Evolutionary conservation across 1,140 invertebrate genomes (phyloP), one percentile per base, ranked within the genome.

Genomic region (Bombus breviceps): DNA sequence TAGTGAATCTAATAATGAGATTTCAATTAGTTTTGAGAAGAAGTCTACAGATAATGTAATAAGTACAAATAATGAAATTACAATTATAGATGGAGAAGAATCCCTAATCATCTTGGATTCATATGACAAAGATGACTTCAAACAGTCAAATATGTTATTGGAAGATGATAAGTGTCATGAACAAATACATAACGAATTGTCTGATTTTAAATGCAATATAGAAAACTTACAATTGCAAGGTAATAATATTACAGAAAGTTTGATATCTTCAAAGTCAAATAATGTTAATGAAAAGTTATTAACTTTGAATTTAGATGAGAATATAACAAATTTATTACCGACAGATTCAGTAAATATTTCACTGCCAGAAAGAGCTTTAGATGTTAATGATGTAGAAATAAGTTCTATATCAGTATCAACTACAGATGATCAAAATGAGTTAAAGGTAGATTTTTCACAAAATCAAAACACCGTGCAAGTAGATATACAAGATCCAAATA

Each of bases 141-240:
- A 66, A 43, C 47, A 43, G 18, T 28, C 82, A 57, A 34, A 39
- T 71, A 10, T 43, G 34, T 32, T 43, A 34, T 32, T 32, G 25
- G 66, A 62, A 32, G 32, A 64, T 12, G 43, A 62, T 59, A 75
- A 62, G 8, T 66, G 34, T 47, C 41, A 69, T 32, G 53, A 86
- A 47, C n/a, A 62, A 25, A 39, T 32, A 3, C 75, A 62, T 34
- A 22, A 69, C 0, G 77, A 86, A 1, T 28, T 64, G 43, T 6
- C 64, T 28, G 32, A 73, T 15, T 12, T 53, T 28, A 43, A 28
- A 34, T 34, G 53, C 18, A 77, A 89, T 73, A 64, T 78, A 22
- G 72, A 86, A n/a, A 81, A 71, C 66, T 39, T 79, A 53, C 18
- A 89, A 71, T 53, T 89, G 32, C 77, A 81, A 13, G 39, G 34